phyloP scores from a whole-genome alignment of 1,140 invertebrate species.

The Drosophila truncata region DNA sequence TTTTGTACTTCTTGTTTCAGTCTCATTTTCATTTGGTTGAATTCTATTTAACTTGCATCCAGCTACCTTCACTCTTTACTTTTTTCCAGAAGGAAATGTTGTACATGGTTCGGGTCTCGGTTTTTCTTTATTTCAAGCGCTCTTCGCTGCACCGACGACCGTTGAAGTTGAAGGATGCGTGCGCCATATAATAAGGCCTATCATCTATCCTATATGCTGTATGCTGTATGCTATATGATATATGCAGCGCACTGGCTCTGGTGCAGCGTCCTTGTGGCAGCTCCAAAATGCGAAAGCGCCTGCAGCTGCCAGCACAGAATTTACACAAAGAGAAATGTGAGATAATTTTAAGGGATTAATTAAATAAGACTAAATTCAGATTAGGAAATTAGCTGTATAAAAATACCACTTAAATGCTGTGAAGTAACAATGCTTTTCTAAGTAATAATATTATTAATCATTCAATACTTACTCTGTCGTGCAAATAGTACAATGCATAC shows the following conservation, averaged over 20 bases:
- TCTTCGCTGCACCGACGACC: slow-evolving; percentile 56
- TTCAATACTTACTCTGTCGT: too few relatives aligned
- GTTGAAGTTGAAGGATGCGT: slow-evolving; percentile 81
- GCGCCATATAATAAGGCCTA: slow-evolving; percentile 76
- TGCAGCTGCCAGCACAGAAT: slow-evolving; percentile 45
- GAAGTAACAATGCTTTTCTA: not conserved
- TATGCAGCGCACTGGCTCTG: slow-evolving; percentile 19
- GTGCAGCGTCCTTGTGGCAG: slow-evolving; percentile 69
- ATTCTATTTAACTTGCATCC: not conserved
- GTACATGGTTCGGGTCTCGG: slow-evolving; percentile 16
- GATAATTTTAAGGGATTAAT: too few relatives aligned
- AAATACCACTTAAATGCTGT: too few relatives aligned
- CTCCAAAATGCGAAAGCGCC: slow-evolving; percentile 65
- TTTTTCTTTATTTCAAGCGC: slow-evolving; percentile 56
- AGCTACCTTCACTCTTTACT: not conserved
- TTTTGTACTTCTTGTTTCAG: not conserved
- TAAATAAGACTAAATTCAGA: too few relatives aligned
- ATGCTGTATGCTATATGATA: slow-evolving; percentile 11
- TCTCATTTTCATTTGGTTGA: slow-evolving; percentile 28
- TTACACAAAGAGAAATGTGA: slow-evolving; percentile 9
- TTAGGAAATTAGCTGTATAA: too few relatives aligned
- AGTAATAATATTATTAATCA: not conserved
- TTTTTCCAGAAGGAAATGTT: slow-evolving; percentile 16
- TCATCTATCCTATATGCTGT: slow-evolving; percentile 22
- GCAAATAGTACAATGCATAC: too few relatives aligned